Evolutionary conservation across 2,113 vertebrate species (phyloP), one percentile per base, ranked within the genome.

Genomic region (Vulpes lagopus): DNA sequence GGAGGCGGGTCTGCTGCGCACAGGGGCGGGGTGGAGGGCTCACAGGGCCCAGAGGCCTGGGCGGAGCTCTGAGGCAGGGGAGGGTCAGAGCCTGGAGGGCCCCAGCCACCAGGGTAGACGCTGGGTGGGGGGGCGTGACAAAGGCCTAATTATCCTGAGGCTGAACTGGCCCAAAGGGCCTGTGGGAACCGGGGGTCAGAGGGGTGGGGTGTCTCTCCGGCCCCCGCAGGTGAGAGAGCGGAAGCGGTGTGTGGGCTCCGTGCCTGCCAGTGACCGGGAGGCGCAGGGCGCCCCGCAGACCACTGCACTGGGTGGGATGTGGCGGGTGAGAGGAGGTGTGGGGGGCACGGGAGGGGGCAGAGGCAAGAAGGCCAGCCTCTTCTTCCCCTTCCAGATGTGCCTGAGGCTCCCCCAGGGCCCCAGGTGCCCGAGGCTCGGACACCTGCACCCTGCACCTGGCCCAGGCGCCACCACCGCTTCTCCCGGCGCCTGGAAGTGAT

Each of bases 151-250:
- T 3, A 30, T 16, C 65, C 11, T 0, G 43, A 62, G 43, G n/a
- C n/a, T 1, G 27, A 27, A 11, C 27, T 3, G 9, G 8, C 35
- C 49, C 80, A 5, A 10, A 16, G n/a, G 43, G 94, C n/a, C 49
- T 9, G 27, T 0, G 0, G 7, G 60, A 10, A 5, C 8, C 55
- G 22, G 4, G 8, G 35, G 30, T 30, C 16, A 30, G 27, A 51
- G 1, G 4, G 78, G 4, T 5, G 14, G 22, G 11, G 19, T 1
- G 0, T 20, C 8, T 62, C 51, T 51, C 43, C 51, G 0, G 30
- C 6, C 6, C 35, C 11, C 0, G 23, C 10, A 16, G 74, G 25
- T 8, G 27, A 32, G 11, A 43, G 49, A 55, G 76, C 25, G 4
- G 32, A 69, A 20, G 35, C 38, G 0, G 6, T 8, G 38, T 49